Conservation (phyloP, 2,888 invertebrate genomes). For the Lydus trimaculatus region DNA sequence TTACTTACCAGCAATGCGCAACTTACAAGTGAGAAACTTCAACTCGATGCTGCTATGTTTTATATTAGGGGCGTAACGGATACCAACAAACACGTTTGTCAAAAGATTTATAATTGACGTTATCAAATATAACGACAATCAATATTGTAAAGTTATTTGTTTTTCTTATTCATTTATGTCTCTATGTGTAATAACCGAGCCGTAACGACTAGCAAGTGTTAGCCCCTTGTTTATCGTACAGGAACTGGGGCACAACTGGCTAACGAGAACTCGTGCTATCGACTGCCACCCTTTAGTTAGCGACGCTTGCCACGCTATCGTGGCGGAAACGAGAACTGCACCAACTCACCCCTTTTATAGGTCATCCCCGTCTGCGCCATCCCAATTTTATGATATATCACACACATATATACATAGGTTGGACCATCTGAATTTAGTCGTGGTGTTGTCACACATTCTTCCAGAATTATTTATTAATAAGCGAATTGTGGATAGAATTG, state of each 20-base stretch:
- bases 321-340: constrained; percentile 48
- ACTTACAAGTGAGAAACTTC: constrained; percentile 26
- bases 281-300: constrained; percentile 42
- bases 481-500: not conserved
- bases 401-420: constrained; percentile 1
- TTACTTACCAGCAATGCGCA: constrained; percentile 42
- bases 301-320: constrained; percentile 44
- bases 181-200: not conserved
- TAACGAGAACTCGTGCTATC: constrained; percentile 45
- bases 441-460: constrained; percentile 6
- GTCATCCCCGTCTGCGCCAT: constrained; percentile 48
- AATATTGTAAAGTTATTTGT: not conserved
- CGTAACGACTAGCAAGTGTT: not conserved
- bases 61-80: constrained; percentile 7
- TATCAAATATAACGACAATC: not conserved
- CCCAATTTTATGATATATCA: constrained; percentile 43
- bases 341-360: constrained; percentile 48
- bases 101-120: not conserved
- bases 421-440: not conserved
- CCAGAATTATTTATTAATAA: not conserved
- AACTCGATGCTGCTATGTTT: not conserved
- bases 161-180: not conserved
- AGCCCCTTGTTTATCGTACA: constrained; percentile 10
- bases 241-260: constrained; percentile 40
- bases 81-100: not conserved